phyloP scores from a whole-genome alignment of 2,797 vertebrate genomes.

The Epinephelus malabaricus region DNA sequence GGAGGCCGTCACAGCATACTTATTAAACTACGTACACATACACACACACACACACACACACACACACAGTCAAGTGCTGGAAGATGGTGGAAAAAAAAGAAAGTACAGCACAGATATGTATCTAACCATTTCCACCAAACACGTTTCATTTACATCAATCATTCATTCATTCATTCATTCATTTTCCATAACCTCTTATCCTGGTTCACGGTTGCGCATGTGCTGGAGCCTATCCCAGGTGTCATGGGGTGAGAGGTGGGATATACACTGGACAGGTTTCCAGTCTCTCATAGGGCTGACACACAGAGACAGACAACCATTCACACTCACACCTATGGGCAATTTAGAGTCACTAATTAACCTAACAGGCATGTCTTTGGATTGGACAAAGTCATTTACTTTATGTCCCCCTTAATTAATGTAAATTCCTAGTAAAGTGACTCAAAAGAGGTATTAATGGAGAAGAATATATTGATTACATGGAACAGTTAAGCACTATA shows the following conservation, averaged over 20 bases:
- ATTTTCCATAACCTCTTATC: too few relatives aligned
- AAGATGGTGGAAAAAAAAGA: conserved; percentile 9
- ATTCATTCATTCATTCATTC: too few relatives aligned
- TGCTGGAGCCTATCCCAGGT: too few relatives aligned
- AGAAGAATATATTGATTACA: neutral
- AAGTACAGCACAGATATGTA: neutral
- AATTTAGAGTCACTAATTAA: too few relatives aligned
- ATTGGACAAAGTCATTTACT: neutral
- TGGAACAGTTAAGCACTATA: neutral
- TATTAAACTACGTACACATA: conserved; percentile 48
- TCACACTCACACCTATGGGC: too few relatives aligned
- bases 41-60: conserved; percentile 20
- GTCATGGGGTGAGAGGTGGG: too few relatives aligned
- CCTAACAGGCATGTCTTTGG: too few relatives aligned
- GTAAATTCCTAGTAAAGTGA: conserved; percentile 7
- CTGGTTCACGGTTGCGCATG: too few relatives aligned
- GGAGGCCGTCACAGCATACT: conserved; percentile 54
- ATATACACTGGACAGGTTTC: too few relatives aligned
- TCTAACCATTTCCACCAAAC: conserved; percentile 21
- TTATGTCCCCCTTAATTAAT: conserved; percentile 7
- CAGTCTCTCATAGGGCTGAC: too few relatives aligned
- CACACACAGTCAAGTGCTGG: conserved; percentile 35
- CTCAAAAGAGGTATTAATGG: conserved; percentile 6
- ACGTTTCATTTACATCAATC: neutral
- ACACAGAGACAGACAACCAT: too few relatives aligned